Evolutionary conservation across 2,888 invertebrate genomes (phyloP), one percentile per base, ranked within the genome.

Genomic region (Cerastoderma edule): DNA sequence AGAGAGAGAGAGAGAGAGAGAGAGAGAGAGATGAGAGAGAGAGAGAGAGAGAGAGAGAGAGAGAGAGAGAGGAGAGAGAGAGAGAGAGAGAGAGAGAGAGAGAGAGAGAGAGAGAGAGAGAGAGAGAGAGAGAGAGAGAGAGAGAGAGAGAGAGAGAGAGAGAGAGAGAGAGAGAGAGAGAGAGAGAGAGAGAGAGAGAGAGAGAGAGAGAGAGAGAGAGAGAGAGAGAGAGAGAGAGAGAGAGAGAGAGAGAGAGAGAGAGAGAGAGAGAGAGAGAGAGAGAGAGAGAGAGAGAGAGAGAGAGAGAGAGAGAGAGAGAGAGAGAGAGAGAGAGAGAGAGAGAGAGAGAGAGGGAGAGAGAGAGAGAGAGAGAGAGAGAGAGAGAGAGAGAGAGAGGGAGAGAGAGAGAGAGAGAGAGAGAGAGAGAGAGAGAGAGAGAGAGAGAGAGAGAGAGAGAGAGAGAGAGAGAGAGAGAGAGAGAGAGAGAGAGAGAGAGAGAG

Each of bases 121-220:
- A n/a, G n/a, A n/a, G n/a, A n/a, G n/a, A n/a, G n/a, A n/a, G n/a
- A n/a, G n/a, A n/a, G n/a, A n/a, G n/a, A n/a, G n/a, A n/a, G n/a
- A n/a, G n/a, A n/a, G n/a, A n/a, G n/a, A n/a, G n/a, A n/a, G n/a
- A n/a, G n/a, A n/a, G n/a, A n/a, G n/a, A n/a, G n/a, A n/a, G n/a
- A n/a, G n/a, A n/a, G n/a, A n/a, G n/a, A n/a, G n/a, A n/a, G n/a
- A n/a, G n/a, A n/a, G 53, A 53, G 53, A 53, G 53, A 53, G 53
- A 53, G 53, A 53, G 53, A 53, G 53, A 53, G 53, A 53, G 53
- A 53, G 53, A 53, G 53, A 53, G 53, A 53, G 53, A 53, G 53
- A 53, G 53, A 53, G 53, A 53, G 53, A 53, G 53, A 53, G 53
- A 53, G 53, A 53, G 53, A 53, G 53, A 53, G 53, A 53, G 53